These are phyloP conservation scores for Pipa parva DNA, from an alignment of 2,113 vertebrate species.

Conservation along the genomic window DNA sequence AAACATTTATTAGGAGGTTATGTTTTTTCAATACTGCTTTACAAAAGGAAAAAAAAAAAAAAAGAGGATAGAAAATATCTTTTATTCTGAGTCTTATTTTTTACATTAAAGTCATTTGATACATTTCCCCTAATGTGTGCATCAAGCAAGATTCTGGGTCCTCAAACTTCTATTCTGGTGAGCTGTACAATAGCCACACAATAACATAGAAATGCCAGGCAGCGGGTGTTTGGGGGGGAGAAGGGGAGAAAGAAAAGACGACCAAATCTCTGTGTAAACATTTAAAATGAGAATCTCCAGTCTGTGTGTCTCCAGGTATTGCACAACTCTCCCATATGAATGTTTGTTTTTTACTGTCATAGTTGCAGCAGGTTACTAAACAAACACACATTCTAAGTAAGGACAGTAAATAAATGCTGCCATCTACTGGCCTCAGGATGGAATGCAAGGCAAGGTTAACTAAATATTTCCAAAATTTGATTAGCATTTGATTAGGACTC, in stretches of 20 bases:
- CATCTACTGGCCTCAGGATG: background rate
- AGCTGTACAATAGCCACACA: background rate
- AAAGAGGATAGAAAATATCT: background rate
- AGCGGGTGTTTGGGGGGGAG: no score
- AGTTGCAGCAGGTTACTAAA: background rate
- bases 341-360: background rate
- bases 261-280: background rate
- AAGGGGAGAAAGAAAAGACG: no score
- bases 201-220: background rate
- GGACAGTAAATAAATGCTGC: background rate
- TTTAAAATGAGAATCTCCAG: background rate
- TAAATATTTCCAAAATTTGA: no score
- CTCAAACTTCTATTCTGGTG: no score
- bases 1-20: no score
- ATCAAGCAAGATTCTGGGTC: no score
- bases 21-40: no score
- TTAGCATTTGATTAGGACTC: no score
- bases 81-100: background rate
- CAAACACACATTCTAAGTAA: background rate
- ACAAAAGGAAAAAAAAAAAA: no score
- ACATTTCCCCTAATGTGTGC: no score
- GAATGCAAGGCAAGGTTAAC: background rate
- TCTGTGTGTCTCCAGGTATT: background rate
- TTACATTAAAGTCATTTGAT: no score
- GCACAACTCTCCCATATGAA: background rate